Conservation (phyloP, 2,113 vertebrate species). For the Tyto alba region DNA sequence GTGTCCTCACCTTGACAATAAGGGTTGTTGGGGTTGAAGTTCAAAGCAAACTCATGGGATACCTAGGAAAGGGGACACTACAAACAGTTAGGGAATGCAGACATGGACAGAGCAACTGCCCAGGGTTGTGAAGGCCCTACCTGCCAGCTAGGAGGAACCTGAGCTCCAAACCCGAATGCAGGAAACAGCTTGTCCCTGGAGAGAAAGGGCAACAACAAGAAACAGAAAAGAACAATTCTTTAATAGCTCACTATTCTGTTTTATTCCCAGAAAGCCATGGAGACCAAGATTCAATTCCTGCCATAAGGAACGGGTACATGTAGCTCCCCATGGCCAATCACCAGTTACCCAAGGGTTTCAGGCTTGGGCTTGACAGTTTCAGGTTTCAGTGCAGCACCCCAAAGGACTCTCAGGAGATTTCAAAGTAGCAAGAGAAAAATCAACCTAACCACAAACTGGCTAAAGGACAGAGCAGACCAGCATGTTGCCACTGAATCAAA, state of each 20-base stretch:
- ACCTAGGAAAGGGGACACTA: constrained; percentile 70
- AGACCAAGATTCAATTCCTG: not conserved
- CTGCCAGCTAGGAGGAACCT: constrained; percentile 88
- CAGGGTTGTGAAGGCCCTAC: constrained; percentile 41
- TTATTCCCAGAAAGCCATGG: not conserved
- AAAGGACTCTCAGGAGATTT: not conserved
- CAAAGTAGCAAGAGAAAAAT: not conserved
- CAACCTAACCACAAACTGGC: not conserved
- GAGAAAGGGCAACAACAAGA: not conserved
- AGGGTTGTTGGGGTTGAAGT: constrained; percentile 86
- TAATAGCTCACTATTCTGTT: not conserved
- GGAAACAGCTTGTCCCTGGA: constrained; percentile 90
- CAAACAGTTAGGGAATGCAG: not conserved
- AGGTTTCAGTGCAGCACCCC: not conserved
- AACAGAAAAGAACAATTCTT: not conserved
- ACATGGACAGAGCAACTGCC: not conserved
- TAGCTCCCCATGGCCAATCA: not conserved
- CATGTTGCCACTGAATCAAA: not conserved
- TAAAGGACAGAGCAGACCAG: not conserved
- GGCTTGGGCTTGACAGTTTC: not conserved
- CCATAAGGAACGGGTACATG: not conserved
- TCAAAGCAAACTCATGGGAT: constrained; percentile 92
- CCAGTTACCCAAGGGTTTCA: not conserved
- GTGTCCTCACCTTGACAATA: constrained; percentile 83
- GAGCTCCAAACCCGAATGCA: constrained; percentile 92